Evolutionary conservation across 2,888 invertebrate genomes (phyloP).

Genomic region (Caenorhabditis doughertyi): DNA sequence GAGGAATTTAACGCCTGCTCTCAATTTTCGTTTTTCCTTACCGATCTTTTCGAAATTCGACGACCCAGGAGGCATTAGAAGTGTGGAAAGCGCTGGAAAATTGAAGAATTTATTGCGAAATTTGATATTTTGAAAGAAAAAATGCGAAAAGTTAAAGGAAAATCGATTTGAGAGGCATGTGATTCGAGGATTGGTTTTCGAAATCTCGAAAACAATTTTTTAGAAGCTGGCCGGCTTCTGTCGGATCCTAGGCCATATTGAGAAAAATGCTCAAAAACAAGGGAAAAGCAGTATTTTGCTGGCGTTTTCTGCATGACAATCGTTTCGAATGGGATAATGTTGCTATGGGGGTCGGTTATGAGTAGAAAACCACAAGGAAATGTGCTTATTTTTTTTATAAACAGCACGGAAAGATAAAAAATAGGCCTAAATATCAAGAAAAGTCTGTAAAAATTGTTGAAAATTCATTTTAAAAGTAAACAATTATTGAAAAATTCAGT

Average conservation of each 20-base stretch:
- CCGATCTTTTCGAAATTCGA: not conserved
- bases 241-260: slow-evolving; percentile 5
- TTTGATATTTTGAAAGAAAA: not conserved
- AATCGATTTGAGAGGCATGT: slow-evolving; percentile 1
- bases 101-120: not conserved
- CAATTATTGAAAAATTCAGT: no score
- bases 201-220: slow-evolving; percentile 17
- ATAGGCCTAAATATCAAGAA: no score
- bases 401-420: no score
- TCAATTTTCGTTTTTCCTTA: not conserved
- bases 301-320: not conserved
- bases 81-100: not conserved
- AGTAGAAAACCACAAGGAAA: no score
- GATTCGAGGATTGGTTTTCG: not conserved
- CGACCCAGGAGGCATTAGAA: slow-evolving; percentile 18
- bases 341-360: no score
- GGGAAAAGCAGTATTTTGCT: not conserved
- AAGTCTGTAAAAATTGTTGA: no score
- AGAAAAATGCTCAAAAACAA: not conserved
- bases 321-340: no score
- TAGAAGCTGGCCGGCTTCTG: not conserved
- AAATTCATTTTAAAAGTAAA: no score
- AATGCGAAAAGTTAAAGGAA: not conserved
- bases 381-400: no score
- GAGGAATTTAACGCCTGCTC: not conserved